These are phyloP conservation scores for Ophioderma brevispina DNA, from an alignment of 35 echinoderm and acorn worm genomes.

Conservation along the genomic window DNA sequence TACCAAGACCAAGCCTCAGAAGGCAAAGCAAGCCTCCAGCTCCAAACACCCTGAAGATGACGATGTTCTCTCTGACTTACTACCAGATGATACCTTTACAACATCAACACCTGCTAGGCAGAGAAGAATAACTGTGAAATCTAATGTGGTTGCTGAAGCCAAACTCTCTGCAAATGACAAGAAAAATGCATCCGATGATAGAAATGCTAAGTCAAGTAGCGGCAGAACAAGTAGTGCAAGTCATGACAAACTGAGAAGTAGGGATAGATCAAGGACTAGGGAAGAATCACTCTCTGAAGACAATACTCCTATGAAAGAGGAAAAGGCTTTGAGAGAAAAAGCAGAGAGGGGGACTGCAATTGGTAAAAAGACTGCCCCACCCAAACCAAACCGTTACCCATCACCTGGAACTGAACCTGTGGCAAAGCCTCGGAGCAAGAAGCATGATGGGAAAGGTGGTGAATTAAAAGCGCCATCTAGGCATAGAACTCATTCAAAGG, in stretches of 20 bases:
- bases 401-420: neutral
- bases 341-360: neutral
- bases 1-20: neutral
- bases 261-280: neutral
- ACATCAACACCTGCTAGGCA: neutral
- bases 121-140: neutral
- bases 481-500: neutral
- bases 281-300: neutral
- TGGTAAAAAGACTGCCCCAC: neutral
- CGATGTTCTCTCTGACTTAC: neutral
- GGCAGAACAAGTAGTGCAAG: neutral
- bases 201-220: neutral
- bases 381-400: conserved; percentile 12
- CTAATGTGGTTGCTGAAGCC: neutral
- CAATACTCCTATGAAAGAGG: neutral
- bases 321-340: neutral
- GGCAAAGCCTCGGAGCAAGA: neutral
- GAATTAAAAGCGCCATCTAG: neutral
- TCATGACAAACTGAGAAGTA: too few relatives aligned
- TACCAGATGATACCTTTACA: neutral
- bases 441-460: neutral
- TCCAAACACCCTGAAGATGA: neutral
- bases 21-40: neutral
- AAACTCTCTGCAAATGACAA: neutral
- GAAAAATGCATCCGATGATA: neutral